Evolutionary conservation across 2,797 vertebrate genomes (phyloP).

Genomic region (Parotocinclus haroldoi): DNA sequence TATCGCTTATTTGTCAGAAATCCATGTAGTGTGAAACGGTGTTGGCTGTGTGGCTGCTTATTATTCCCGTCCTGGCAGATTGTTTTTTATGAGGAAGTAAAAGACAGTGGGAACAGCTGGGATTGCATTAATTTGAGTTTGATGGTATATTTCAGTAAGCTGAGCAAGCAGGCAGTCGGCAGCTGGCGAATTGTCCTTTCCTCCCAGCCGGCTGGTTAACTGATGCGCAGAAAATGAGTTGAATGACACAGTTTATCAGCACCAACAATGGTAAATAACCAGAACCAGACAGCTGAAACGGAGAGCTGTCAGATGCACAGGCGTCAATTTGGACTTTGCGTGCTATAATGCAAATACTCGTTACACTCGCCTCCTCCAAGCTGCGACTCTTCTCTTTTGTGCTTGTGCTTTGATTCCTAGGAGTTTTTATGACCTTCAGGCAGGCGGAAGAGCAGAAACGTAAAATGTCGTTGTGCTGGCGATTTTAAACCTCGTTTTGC

Average conservation of each 20-base stretch:
- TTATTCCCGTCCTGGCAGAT: too few species aligned
- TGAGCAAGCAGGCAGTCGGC: slow-evolving; percentile 2
- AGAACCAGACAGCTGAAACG: slow-evolving; percentile 9
- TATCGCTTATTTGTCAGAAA: slow-evolving; percentile 3
- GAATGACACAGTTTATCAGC: slow-evolving; percentile 23
- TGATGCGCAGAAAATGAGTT: slow-evolving; percentile 22
- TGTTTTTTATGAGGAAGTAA: too few species aligned
- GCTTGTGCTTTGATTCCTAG: not conserved
- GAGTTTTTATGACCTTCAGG: slow-evolving; percentile 13
- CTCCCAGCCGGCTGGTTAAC: slow-evolving; percentile 15
- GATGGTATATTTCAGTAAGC: slow-evolving; percentile 2
- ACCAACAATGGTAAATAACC: slow-evolving; percentile 5
- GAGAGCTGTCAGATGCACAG: slow-evolving; percentile 1
- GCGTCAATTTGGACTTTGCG: not conserved
- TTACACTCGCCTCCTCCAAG: not conserved
- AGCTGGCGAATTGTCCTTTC: slow-evolving; percentile 16
- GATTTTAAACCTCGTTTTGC: not conserved
- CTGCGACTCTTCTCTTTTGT: slow-evolving; percentile 2
- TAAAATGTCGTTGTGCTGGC: not conserved
- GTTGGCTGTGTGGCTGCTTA: too few species aligned
- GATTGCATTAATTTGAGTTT: not conserved
- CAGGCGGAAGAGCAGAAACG: not conserved
- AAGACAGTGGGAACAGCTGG: not conserved
- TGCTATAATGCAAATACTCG: not conserved
- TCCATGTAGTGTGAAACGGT: not conserved